These are phyloP conservation scores for Octodon degus DNA, from an alignment of 2,113 vertebrate genomes.

Conservation along the genomic window DNA sequence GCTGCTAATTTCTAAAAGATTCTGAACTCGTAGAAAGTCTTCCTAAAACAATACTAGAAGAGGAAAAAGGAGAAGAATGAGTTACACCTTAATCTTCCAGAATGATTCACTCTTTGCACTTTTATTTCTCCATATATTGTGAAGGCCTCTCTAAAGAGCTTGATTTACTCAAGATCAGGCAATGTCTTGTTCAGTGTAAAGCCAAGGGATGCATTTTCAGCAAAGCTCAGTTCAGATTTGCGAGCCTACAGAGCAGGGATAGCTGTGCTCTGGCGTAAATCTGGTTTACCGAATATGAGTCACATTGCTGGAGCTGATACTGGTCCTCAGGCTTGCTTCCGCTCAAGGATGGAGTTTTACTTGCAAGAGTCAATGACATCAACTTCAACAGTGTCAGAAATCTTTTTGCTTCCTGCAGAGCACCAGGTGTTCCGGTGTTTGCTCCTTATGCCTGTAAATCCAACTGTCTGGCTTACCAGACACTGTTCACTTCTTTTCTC, in stretches of 20 bases:
- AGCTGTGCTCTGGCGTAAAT: not conserved
- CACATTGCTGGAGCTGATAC: not conserved
- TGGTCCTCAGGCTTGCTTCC: not conserved
- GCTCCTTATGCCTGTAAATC: not conserved
- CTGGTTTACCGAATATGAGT: not conserved
- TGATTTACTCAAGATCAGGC: constrained; percentile 21
- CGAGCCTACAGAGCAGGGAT: not conserved
- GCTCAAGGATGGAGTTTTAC: not conserved
- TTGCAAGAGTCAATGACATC: not conserved
- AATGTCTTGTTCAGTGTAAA: constrained; percentile 32
- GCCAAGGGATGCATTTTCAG: not conserved
- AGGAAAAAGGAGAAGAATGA: not conserved
- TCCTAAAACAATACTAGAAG: not conserved
- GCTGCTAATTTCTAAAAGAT: constrained; percentile 28
- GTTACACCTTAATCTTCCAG: not conserved
- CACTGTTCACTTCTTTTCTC: not conserved
- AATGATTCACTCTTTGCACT: not conserved
- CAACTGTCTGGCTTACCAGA: not conserved
- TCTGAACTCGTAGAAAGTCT: constrained; percentile 31
- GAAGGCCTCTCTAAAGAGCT: not conserved
- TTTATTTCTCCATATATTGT: constrained; percentile 39
- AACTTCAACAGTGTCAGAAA: not conserved
- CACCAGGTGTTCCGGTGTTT: not conserved
- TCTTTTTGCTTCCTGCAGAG: not conserved
- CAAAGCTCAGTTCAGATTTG: constrained; percentile 25